Evolutionary conservation across 2,888 invertebrate genomes (phyloP).

Genomic region (Synergus gifuensis): DNA sequence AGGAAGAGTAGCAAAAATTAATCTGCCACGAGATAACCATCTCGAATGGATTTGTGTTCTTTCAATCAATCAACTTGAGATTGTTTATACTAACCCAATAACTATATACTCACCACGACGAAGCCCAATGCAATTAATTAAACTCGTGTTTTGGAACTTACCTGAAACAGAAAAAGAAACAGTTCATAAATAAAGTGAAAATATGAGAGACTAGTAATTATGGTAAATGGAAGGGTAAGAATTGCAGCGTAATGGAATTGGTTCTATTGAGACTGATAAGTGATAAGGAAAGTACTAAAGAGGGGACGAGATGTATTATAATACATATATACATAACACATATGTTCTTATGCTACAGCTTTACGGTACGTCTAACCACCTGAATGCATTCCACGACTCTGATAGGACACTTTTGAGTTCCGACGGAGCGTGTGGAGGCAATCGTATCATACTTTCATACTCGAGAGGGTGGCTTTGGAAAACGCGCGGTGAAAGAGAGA

Average conservation of each 20-base stretch:
- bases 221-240: not conserved
- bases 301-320: not conserved
- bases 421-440: constrained; percentile 49
- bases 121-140: not conserved
- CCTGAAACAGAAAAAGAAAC: constrained; percentile 21
- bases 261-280: not conserved
- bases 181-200: not conserved
- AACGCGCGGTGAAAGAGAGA: constrained; percentile 43
- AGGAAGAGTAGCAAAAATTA: not conserved
- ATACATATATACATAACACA: not conserved
- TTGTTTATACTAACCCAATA: not conserved
- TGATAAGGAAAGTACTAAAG: not conserved
- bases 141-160: constrained; percentile 21
- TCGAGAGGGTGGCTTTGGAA: constrained; percentile 49
- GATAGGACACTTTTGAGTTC: constrained; percentile 51
- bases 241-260: constrained; percentile 19
- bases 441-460: constrained; percentile 53
- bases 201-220: not conserved
- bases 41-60: not conserved
- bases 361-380: constrained; percentile 45
- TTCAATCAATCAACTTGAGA: too few species aligned
- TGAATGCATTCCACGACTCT: constrained; percentile 45
- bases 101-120: not conserved
- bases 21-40: constrained; percentile 25
- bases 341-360: constrained; percentile 13